These are phyloP conservation scores for Habroteleia sp. DNA, from an alignment of 2,888 invertebrate genomes.

Conservation along the genomic window DNA sequence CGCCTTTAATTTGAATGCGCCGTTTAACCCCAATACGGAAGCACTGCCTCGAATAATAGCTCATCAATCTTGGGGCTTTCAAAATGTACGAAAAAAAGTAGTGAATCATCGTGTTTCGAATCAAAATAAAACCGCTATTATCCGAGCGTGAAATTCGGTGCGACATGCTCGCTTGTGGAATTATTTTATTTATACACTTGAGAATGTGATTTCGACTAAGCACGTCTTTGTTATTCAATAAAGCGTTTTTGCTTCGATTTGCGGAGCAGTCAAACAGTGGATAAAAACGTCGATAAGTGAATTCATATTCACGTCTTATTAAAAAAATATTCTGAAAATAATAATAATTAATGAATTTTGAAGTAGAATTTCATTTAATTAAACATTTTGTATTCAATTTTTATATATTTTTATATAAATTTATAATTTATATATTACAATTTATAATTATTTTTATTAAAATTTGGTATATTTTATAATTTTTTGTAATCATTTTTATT, in stretches of 20 bases:
- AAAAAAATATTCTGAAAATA: too few relatives aligned
- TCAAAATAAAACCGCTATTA: constrained; percentile 36
- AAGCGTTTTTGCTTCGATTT: not conserved
- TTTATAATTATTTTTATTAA: too few relatives aligned
- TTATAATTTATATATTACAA: too few relatives aligned
- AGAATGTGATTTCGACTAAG: not conserved
- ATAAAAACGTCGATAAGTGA: too few relatives aligned
- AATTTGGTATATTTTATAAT: too few relatives aligned
- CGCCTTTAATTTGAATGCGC: constrained; percentile 7
- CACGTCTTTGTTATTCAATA: not conserved
- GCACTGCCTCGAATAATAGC: constrained; percentile 15
- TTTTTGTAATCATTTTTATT: too few relatives aligned
- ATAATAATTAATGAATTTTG: too few relatives aligned
- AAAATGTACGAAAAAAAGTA: constrained; percentile 30
- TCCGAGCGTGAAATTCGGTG: constrained; percentile 36
- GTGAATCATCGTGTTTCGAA: constrained; percentile 45
- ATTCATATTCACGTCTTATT: too few relatives aligned
- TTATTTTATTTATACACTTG: constrained; percentile 14
- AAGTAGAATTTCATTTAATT: too few relatives aligned
- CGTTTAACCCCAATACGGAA: constrained; percentile 24
- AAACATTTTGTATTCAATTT: too few relatives aligned
- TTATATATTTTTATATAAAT: too few relatives aligned
- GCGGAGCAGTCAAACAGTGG: too few relatives aligned
- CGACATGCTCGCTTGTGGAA: constrained; percentile 15
- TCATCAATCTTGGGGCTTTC: constrained; percentile 48